These are phyloP conservation scores for Delichon dasypus DNA, from an alignment of 2,797 vertebrate genomes.

Conservation along the genomic window DNA sequence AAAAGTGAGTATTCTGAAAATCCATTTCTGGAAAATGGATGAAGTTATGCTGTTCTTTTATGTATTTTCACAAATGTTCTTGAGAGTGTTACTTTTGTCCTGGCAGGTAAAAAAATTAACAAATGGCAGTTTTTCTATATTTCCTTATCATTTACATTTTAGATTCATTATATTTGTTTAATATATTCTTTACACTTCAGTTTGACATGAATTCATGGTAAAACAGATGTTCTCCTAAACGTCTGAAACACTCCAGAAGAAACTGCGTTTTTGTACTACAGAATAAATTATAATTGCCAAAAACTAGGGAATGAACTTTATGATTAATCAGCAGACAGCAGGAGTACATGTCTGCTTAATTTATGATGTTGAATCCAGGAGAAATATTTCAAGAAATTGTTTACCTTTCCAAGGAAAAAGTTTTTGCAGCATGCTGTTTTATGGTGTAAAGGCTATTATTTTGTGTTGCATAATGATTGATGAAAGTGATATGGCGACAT, in stretches of 20 bases:
- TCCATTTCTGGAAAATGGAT: neutral
- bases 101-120: neutral
- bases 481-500: neutral
- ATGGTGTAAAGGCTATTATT: neutral
- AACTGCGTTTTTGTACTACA: conserved; percentile 68
- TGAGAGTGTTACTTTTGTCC: neutral
- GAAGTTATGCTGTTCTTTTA: neutral
- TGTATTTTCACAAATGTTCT: neutral
- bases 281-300: conserved; percentile 71
- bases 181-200: neutral
- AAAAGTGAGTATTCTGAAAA: neutral
- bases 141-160: neutral
- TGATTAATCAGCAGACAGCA: conserved; percentile 77
- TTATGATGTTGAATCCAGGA: conserved; percentile 71
- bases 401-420: neutral
- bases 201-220: neutral
- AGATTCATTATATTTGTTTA: neutral
- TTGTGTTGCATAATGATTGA: neutral
- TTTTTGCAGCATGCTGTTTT: neutral
- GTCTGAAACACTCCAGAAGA: conserved; percentile 66
- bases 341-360: conserved; percentile 71
- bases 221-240: neutral
- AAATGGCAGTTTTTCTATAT: neutral
- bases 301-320: conserved; percentile 73
- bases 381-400: conserved; percentile 17